Base-by-base conservation (phyloP, 2,797 vertebrate species). In the Novumbra hubbsi region DNA sequence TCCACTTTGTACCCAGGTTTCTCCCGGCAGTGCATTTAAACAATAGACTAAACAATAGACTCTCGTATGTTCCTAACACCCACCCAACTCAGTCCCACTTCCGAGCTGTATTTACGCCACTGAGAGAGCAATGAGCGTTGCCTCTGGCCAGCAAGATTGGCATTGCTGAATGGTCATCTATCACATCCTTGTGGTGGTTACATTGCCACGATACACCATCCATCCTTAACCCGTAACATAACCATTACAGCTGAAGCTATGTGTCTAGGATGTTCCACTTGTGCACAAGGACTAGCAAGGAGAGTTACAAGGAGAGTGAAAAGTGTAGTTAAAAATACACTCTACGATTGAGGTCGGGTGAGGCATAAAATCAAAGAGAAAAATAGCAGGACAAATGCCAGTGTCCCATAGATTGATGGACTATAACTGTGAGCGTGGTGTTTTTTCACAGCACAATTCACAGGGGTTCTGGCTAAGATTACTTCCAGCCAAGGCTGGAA, bases 351-450 rank as follows among this genome's bases (percentile, higher is more conserved):
- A 67, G 79, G 38, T 49, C 76, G 65, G 83, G 71, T 62, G 74
- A 57, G 68, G 79, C 77, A 84, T 81, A 85, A 86, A 86, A 80
- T 71, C 52, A 55, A 75, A 72, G 68, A 80, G 75, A 76, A 74
- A 48, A 66, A 11, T 50, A 24, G 38, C 17, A 60, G 28, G 38
- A 79, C 34, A 38, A 80, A 85, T 28, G 63, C 63, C 79, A 14
- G 48, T 60, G 62, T 72, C 67, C 66, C 74, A 62, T 74, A 87
- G 87, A 91, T 91, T 90, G 90, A 92, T 91, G 87, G 84, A 91
- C 84, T 89, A 17, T 74, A 80, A 79, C 77, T 81, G 73, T 77
- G 69, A 21, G 21, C 77, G 79, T 75, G 78, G 85, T 84, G 81
- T 82, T 88, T 86, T 85, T 85, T 83, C 76, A 78, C 83, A 78